Conservation (phyloP, 2,797 vertebrate species). For the Parauchenoglanis ngamensis region DNA sequence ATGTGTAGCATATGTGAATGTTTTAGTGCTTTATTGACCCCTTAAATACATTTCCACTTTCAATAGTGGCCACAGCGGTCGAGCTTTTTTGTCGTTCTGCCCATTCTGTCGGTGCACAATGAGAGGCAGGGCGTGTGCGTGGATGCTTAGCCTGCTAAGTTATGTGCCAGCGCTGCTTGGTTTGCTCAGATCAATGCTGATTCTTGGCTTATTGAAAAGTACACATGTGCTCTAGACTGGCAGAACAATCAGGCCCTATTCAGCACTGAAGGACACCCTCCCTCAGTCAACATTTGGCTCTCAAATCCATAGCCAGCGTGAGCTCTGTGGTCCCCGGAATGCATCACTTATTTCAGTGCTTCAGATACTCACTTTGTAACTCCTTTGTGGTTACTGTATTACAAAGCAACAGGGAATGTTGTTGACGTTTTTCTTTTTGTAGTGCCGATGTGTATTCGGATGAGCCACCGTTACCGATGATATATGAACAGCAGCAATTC, state of each 20-base stretch:
- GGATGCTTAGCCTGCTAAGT: slow-evolving; percentile 46
- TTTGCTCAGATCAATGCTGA: slow-evolving; percentile 70
- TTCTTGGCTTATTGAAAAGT: slow-evolving; percentile 64
- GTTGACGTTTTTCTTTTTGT: not conserved
- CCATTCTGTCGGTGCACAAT: slow-evolving; percentile 49
- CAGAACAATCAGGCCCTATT: slow-evolving; percentile 74
- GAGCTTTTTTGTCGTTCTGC: slow-evolving; percentile 38
- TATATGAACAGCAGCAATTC: not conserved
- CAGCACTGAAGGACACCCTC: slow-evolving; percentile 64
- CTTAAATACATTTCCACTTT: slow-evolving; percentile 39
- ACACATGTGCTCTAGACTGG: slow-evolving; percentile 66
- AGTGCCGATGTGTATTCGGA: not conserved
- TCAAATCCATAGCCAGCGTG: slow-evolving; percentile 45
- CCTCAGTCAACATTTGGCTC: slow-evolving; percentile 71
- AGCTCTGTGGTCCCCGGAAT: slow-evolving; percentile 45
- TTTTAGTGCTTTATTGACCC: slow-evolving; percentile 34
- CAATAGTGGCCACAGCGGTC: slow-evolving; percentile 21
- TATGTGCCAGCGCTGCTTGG: slow-evolving; percentile 46
- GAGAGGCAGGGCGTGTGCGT: slow-evolving; percentile 37
- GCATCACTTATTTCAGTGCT: slow-evolving; percentile 52
- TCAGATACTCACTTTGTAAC: slow-evolving; percentile 49
- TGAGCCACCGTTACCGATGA: slow-evolving; percentile 1
- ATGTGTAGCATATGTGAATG: not conserved
- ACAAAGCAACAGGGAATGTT: slow-evolving; percentile 12
- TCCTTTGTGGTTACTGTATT: slow-evolving; percentile 26